Evolutionary conservation across 2,888 invertebrate genomes (phyloP).

Genomic region (Selenia dentaria): DNA sequence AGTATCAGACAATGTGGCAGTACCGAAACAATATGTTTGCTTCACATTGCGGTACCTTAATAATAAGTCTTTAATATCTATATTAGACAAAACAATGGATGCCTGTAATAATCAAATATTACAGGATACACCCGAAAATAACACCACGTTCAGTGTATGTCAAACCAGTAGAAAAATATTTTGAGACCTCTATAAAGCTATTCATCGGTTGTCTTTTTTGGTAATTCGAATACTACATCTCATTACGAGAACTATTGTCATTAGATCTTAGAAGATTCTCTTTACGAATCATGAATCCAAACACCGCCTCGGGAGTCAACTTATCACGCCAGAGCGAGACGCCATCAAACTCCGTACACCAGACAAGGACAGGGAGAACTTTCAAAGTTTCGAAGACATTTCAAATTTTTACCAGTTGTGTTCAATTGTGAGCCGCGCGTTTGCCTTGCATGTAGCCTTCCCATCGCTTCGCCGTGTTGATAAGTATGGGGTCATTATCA

Average conservation of each 20-base stretch:
- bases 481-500: conserved; percentile 92
- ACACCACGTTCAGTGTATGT: no score
- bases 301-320: conserved; percentile 18
- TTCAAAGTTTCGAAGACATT: conserved; percentile 21
- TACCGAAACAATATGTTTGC: no score
- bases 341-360: conserved; percentile 15
- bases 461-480: conserved; percentile 95
- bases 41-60: no score
- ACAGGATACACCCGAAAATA: no score
- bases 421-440: conserved; percentile 95
- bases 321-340: not conserved
- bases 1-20: no score
- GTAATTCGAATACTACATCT: conserved; percentile 15
- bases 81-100: no score
- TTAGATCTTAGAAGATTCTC: not conserved
- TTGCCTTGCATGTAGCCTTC: conserved; percentile 98
- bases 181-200: conserved; percentile 2
- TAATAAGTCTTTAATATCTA: no score
- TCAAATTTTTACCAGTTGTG: conserved; percentile 4
- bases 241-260: not conserved
- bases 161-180: conserved; percentile 14
- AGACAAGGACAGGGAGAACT: conserved; percentile 19
- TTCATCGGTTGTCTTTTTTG: conserved; percentile 15
- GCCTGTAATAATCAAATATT: no score
- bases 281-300: not conserved